Evolutionary conservation across 1,140 invertebrate species (phyloP).

Genomic region (Trissolcus basalis): DNA sequence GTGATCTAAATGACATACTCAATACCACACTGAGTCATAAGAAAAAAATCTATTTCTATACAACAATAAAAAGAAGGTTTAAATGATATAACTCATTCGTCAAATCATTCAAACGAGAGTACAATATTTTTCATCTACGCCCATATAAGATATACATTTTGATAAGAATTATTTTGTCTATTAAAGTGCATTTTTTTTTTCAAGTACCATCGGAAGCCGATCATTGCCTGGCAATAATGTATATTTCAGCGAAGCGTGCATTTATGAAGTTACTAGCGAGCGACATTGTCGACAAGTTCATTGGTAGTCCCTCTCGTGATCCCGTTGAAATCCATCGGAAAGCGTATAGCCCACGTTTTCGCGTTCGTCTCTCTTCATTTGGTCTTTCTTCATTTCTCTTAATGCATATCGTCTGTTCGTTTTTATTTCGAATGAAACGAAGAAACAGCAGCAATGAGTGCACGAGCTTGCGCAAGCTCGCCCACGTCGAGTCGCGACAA

Average conservation of each 20-base stretch:
- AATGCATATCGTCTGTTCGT: conserved; percentile 37
- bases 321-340: conserved; percentile 56
- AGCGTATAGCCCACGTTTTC: conserved; percentile 40
- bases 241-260: conserved; percentile 49
- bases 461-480: conserved; percentile 69
- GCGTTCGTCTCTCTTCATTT: conserved; percentile 6
- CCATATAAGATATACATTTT: too few relatives aligned
- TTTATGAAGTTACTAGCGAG: conserved; percentile 44
- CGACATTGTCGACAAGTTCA: conserved; percentile 59
- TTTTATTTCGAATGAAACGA: conserved; percentile 50
- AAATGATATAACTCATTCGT: too few relatives aligned
- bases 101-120: background rate
- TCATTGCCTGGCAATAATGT: conserved; percentile 26
- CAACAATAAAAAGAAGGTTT: too few relatives aligned
- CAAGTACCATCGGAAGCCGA: conserved; percentile 23
- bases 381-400: conserved; percentile 37
- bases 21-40: conserved; percentile 15
- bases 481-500: conserved; percentile 67
- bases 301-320: conserved; percentile 57
- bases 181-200: too few relatives aligned
- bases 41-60: too few relatives aligned
- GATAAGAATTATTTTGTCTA: too few relatives aligned
- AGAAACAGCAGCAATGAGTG: conserved; percentile 43
- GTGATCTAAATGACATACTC: conserved; percentile 15
- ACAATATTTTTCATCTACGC: too few relatives aligned